phyloP scores from a whole-genome alignment of 2,113 vertebrate species.

The Balaenoptera acutorostrata region DNA sequence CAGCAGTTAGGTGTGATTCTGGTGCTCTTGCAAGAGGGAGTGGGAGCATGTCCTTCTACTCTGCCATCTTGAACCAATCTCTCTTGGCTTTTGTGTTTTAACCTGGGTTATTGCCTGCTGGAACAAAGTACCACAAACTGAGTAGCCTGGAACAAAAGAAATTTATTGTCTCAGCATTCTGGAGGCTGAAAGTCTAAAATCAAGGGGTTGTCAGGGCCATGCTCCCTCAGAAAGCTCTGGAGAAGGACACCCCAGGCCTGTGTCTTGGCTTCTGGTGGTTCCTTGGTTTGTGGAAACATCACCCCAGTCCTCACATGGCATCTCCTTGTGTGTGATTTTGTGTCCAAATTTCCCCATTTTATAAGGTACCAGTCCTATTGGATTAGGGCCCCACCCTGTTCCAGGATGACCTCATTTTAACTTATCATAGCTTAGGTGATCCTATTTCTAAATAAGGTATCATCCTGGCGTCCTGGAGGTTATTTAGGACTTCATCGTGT shows the following conservation, averaged over 20 bases:
- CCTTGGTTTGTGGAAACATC: not conserved
- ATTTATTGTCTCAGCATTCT: accelerated
- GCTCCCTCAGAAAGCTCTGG: not conserved
- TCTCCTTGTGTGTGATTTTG: not conserved
- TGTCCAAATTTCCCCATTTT: not conserved
- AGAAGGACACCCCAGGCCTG: accelerated
- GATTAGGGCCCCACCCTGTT: not conserved
- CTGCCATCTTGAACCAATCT: too few relatives aligned
- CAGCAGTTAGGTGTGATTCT: too few relatives aligned
- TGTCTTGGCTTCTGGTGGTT: not conserved
- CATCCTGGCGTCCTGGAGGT: not conserved
- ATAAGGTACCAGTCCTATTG: accelerated
- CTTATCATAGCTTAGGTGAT: not conserved
- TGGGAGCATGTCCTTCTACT: too few relatives aligned
- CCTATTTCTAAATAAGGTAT: not conserved
- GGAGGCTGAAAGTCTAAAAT: not conserved
- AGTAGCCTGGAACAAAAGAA: not conserved
- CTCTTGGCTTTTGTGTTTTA: too few relatives aligned
- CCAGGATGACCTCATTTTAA: not conserved
- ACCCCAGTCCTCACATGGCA: accelerated
- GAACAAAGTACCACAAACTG: accelerated
- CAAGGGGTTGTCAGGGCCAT: accelerated
- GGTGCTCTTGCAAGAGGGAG: too few relatives aligned
- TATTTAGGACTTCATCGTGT: not conserved
- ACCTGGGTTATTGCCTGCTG: not conserved